phyloP scores from a whole-genome alignment of 2,113 vertebrate genomes.

The Orthochromis indermauri region DNA sequence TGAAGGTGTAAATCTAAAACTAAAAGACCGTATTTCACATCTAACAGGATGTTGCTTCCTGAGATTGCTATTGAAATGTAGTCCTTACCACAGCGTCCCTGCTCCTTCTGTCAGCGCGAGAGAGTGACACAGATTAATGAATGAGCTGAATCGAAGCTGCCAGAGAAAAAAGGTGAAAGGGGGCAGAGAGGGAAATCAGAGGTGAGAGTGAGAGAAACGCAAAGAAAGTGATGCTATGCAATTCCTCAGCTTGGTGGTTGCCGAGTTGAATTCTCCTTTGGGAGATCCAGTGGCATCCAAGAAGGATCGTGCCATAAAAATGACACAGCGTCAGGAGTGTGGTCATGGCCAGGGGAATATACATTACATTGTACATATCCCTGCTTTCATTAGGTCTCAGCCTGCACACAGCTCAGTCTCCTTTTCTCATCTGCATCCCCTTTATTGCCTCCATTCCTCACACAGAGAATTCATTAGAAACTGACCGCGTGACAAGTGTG shows the following conservation, averaged over 20 bases:
- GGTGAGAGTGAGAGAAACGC: background rate
- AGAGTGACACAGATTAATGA: background rate
- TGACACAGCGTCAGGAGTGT: conserved; percentile 49
- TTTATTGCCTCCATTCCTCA: conserved; percentile 61
- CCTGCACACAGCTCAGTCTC: conserved; percentile 1
- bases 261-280: background rate
- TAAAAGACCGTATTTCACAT: background rate
- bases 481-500: conserved; percentile 42
- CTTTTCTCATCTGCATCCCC: conserved; percentile 36
- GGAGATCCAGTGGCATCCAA: background rate
- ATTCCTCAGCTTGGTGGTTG: background rate
- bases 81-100: background rate
- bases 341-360: conserved; percentile 24
- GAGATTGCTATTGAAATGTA: background rate
- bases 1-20: background rate
- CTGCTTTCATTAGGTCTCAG: conserved; percentile 29
- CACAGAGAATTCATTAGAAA: conserved; percentile 48
- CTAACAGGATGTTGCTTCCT: background rate
- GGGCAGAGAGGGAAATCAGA: background rate
- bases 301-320: conserved; percentile 59
- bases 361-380: conserved; percentile 26
- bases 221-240: conserved; percentile 2
- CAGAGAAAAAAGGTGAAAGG: background rate
- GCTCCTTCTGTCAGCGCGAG: background rate
- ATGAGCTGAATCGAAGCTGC: background rate